phyloP scores from a whole-genome alignment of 2,888 invertebrate species.

The Callyntrura sp. region DNA sequence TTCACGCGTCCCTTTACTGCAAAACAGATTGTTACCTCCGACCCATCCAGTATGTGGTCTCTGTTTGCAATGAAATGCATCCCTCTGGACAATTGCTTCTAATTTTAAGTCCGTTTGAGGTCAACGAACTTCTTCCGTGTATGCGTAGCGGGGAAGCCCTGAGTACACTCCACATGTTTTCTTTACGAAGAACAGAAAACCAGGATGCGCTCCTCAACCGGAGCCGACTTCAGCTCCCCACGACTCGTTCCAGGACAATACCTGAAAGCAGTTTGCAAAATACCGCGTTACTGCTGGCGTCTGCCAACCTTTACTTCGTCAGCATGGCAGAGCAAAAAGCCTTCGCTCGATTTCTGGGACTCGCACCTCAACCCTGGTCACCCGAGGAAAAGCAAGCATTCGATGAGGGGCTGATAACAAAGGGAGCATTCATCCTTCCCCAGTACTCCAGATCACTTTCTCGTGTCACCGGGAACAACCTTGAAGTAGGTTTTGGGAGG shows the following conservation, averaged over 20 bases:
- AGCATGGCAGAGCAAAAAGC: constrained; percentile 40
- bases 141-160: constrained; percentile 12
- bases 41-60: constrained; percentile 38
- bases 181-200: constrained; percentile 12
- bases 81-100: neutral
- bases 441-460: constrained; percentile 36
- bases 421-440: constrained; percentile 47
- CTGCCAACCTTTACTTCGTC: too few species aligned
- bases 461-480: constrained; percentile 19
- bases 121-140: constrained; percentile 60
- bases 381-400: constrained; percentile 19
- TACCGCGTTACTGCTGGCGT: too few species aligned
- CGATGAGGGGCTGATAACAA: constrained; percentile 61
- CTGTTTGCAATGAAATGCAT: neutral
- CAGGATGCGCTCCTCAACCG: constrained; percentile 35
- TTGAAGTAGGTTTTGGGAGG: constrained; percentile 38
- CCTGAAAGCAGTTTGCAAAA: too few species aligned
- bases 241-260: too few species aligned
- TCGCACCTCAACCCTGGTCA: constrained; percentile 54
- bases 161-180: constrained; percentile 61
- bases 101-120: constrained; percentile 71
- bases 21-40: constrained; percentile 11
- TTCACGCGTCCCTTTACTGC: neutral
- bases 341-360: constrained; percentile 43
- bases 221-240: constrained; percentile 24